These are phyloP conservation scores for Alviniconcha strummeri DNA, from an alignment of 2,888 invertebrate species.

Conservation along the genomic window DNA sequence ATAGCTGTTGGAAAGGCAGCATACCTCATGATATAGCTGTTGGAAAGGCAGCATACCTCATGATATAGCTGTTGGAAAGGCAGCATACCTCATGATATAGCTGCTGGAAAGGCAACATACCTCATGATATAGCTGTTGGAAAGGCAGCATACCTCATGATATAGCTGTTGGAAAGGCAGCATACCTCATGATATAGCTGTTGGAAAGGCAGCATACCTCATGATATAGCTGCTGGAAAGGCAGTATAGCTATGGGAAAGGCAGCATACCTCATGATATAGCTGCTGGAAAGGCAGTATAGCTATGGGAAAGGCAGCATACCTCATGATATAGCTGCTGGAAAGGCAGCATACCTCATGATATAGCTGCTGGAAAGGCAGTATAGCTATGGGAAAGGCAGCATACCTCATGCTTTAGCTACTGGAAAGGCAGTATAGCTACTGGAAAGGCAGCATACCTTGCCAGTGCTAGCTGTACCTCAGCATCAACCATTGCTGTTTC, in stretches of 20 bases:
- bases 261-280: slow-evolving; percentile 79
- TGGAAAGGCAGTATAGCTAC: slow-evolving; percentile 74
- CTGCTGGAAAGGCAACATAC: slow-evolving; percentile 93
- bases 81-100: too few species aligned
- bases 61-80: too few species aligned
- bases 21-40: too few species aligned
- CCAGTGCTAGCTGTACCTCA: slow-evolving; percentile 90
- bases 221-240: too few species aligned
- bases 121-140: slow-evolving; percentile 67
- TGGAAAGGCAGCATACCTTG: slow-evolving; percentile 93
- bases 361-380: slow-evolving; percentile 83
- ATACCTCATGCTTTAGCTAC: too few species aligned
- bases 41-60: slow-evolving; percentile 91
- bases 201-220: too few species aligned
- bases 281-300: slow-evolving; percentile 86
- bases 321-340: slow-evolving; percentile 76
- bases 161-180: slow-evolving; percentile 88
- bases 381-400: slow-evolving; percentile 82
- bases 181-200: too few species aligned
- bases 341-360: slow-evolving; percentile 80
- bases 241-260: slow-evolving; percentile 85
- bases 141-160: too few species aligned
- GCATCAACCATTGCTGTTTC: slow-evolving; percentile 96
- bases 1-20: too few species aligned
- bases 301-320: too few species aligned